Evolutionary conservation across 1,140 invertebrate species (phyloP), one percentile per base, ranked within the genome.

Genomic region (Stenopsyche tienmushanensis): DNA sequence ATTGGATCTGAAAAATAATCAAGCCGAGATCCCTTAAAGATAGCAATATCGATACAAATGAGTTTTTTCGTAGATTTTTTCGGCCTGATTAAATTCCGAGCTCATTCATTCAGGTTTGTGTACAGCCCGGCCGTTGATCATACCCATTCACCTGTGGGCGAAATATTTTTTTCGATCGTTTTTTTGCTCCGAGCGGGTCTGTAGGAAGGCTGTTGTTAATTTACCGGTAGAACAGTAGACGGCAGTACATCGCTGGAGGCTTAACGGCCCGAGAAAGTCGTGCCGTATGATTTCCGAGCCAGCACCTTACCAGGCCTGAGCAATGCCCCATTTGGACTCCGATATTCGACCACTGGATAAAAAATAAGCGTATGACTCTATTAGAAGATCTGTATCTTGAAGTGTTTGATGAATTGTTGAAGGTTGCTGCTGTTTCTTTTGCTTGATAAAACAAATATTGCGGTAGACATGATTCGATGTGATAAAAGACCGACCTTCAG

Each of bases 71-170:
- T 34, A 34, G 29, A 34, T 34, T 34, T 13, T 34, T 5, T 34
- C 13, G 54, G 34, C 54, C 29, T 42, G 54, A 57, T 57, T 29
- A 65, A 68, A 68, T 68, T 65, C 34, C 50, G 17, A 55, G 47
- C 54, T 49, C 58, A 44, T 65, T 62, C 66, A 69, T 69, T 69
- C 66, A 54, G 66, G 66, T 69, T 65, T 69, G 23, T 44, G 42
- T 65, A 39, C 62, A 57, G 55, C 26, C 57, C 62, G 66, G 47
- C 39, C 66, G 62, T 69, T 65, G 66, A 69, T 68, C 62, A 55
- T 53, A 47, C 62, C 41, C 49, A 21, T 63, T 57, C 42, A 59
- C 52, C 66, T 62, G 41, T 50, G 58, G 66, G 66, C 66, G 65
- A 66, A 55, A 60, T 57, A 55, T 50, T 50, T 50, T 50, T 50